Conservation (phyloP, 2,888 invertebrate genomes). For the Torymus auratus region DNA sequence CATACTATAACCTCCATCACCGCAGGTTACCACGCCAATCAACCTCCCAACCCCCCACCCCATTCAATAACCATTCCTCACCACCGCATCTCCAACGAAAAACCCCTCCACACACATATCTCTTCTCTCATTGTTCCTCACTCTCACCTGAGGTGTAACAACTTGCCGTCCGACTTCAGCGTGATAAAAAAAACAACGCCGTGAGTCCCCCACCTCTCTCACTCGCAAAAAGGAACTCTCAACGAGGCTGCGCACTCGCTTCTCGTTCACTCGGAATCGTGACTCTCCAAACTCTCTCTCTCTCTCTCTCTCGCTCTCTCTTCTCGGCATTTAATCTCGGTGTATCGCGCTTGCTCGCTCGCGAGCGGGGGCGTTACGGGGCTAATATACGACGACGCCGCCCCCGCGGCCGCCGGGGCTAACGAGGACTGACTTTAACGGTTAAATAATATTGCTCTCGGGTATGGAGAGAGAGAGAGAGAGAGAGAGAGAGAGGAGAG, state of each 20-base stretch:
- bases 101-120: too few relatives aligned
- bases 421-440: slow-evolving; percentile 73
- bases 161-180: not conserved
- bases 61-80: too few relatives aligned
- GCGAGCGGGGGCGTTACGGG: slow-evolving; percentile 66
- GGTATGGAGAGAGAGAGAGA: slow-evolving; percentile 4
- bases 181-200: not conserved
- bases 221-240: too few relatives aligned
- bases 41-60: too few relatives aligned
- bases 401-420: slow-evolving; percentile 71
- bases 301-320: not conserved
- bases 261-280: slow-evolving; percentile 23
- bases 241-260: too few relatives aligned
- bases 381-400: slow-evolving; percentile 72
- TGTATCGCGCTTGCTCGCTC: slow-evolving; percentile 54
- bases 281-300: slow-evolving; percentile 25
- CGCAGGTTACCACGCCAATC: too few relatives aligned
- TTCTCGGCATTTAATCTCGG: slow-evolving; percentile 66
- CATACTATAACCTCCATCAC: too few relatives aligned
- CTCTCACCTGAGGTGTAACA: slow-evolving; percentile 26
- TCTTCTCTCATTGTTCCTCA: not conserved
- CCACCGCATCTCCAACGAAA: too few relatives aligned
- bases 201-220: too few relatives aligned
- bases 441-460: slow-evolving; percentile 70
- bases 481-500: too few relatives aligned